Conservation (phyloP, 2,888 invertebrate genomes). For the Zygothrica quintamaculata region DNA sequence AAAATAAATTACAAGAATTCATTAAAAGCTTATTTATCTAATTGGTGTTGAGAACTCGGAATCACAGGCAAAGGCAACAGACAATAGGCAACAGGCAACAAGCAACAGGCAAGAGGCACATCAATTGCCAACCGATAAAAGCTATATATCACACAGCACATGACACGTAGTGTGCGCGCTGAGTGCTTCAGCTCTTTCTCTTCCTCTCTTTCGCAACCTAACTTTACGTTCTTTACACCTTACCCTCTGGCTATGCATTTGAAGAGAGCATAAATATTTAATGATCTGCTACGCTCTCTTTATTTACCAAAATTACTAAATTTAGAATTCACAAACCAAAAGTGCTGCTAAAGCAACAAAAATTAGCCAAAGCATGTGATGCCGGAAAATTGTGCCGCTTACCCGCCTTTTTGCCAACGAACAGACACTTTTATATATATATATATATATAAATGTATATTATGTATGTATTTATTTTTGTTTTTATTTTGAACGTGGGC, state of each 20-base stretch:
- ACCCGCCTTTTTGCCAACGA: slow-evolving; percentile 19
- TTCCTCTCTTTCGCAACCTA: background rate
- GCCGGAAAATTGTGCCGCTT: slow-evolving; percentile 30
- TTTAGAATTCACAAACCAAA: slow-evolving; percentile 46
- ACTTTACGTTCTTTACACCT: background rate
- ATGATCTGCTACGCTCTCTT: slow-evolving; percentile 18
- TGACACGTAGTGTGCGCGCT: slow-evolving; percentile 26
- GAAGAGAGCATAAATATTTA: background rate
- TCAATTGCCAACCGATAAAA: slow-evolving; percentile 36
- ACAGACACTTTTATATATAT: slow-evolving; percentile 10
- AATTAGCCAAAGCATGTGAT: slow-evolving; percentile 73
- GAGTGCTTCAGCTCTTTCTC: background rate
- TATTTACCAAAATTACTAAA: slow-evolving; percentile 59
- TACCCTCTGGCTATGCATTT: slow-evolving; percentile 11
- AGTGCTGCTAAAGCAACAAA: slow-evolving; percentile 43
- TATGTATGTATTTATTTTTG: slow-evolving; percentile 34
- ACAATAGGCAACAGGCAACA: background rate
- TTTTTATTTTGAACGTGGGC: slow-evolving; percentile 40
- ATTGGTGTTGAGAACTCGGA: slow-evolving; percentile 51
- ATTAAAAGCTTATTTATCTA: slow-evolving; percentile 72
- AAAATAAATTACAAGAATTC: slow-evolving; percentile 56
- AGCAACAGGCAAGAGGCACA: slow-evolving; percentile 13
- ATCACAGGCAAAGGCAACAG: slow-evolving; percentile 8
- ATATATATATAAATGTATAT: too few relatives aligned
- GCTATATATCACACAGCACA: background rate